A percentile compares a stretch with the other conserved stretches of the same genome.
Evolutionary conservation across 2,888 invertebrate species (phyloP).

Genomic region (Zonitis immaculata): DNA sequence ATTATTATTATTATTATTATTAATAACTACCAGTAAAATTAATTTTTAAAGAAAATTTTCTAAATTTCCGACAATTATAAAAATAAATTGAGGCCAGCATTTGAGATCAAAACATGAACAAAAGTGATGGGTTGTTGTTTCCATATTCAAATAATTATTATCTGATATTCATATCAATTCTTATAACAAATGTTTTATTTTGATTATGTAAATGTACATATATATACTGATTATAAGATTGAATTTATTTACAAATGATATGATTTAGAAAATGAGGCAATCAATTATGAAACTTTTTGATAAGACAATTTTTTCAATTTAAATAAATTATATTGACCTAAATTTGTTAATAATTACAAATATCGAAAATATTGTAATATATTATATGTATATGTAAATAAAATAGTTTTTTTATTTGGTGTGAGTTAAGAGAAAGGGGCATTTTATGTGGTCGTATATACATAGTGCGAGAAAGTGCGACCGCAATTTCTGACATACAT

Average conservation of each 20-base stretch:
- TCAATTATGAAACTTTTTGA: conserved; percentile 12
- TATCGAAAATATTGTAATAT: not conserved
- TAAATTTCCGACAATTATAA: no score
- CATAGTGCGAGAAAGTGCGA: conserved; percentile 35
- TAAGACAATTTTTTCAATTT: conserved; percentile 10
- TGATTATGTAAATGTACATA: conserved; percentile 1
- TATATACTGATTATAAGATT: not conserved
- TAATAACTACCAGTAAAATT: no score
- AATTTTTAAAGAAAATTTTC: no score
- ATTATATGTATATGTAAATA: not conserved
- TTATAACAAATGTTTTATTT: not conserved
- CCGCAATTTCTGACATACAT: conserved; percentile 43
- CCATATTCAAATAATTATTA: no score
- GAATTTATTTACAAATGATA: conserved; percentile 3
- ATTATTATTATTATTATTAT: no score
- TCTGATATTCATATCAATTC: not conserved
- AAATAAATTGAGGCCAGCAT: no score
- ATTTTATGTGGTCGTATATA: conserved; percentile 18
- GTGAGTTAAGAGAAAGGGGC: conserved; percentile 11
- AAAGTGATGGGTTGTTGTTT: no score
- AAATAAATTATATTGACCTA: conserved; percentile 9
- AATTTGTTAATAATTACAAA: conserved; percentile 14
- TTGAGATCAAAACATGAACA: no score
- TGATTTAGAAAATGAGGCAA: conserved; percentile 8
- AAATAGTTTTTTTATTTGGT: not conserved